Base-by-base conservation (phyloP, 2,113 vertebrate species). In the Anseranas semipalmata region DNA sequence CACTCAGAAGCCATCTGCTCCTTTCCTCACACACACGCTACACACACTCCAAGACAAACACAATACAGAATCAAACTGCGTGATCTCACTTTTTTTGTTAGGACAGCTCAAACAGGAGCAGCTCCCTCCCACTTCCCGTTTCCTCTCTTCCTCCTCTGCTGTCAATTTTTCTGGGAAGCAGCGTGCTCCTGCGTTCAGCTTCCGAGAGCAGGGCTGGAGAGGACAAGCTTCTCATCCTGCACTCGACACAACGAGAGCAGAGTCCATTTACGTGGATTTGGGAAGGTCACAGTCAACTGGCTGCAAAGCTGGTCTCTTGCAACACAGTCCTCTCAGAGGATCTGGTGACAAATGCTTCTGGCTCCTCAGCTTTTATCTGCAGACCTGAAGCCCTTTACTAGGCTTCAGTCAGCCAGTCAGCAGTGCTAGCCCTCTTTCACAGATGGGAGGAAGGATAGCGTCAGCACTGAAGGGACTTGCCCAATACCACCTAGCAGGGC, bases 1-100 rank as follows among this genome's bases (percentile, higher is more conserved):
- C 62, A 79, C 92, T 96, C 70, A 85, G 86, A 90, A 91, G 84
- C 90, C 96, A 95, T 93, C 91, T 91, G 91, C 87, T 96, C 62
- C 73, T 66, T 89, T 89, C 70, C 92, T 91, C 66, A 76, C n/a
- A 76, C 88, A 83, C 82, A 79, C 35, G 43, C 60, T 72, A 56
- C 20, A 88, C 62, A 45, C 19, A 19, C 53, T 95, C 91, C 86
- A 93, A 92, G 88, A 91, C 62, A 87, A 95, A 94, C 76, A 77
- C 48, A 93, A 82, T 50, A 72, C 59, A 75, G 80, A 94, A 91
- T 87, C 62, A 72, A 81, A 92, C 1, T 0, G 39, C 9, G 0
- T 62, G 62, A 82, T 95, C 53, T 2, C 4, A 92, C 56, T 79
- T 88, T 60, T 62, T 83, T 84, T 72, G 59, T 85, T 66, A 89